Evolutionary conservation across 2,888 invertebrate species (phyloP).

Genomic region (Bombylius major): DNA sequence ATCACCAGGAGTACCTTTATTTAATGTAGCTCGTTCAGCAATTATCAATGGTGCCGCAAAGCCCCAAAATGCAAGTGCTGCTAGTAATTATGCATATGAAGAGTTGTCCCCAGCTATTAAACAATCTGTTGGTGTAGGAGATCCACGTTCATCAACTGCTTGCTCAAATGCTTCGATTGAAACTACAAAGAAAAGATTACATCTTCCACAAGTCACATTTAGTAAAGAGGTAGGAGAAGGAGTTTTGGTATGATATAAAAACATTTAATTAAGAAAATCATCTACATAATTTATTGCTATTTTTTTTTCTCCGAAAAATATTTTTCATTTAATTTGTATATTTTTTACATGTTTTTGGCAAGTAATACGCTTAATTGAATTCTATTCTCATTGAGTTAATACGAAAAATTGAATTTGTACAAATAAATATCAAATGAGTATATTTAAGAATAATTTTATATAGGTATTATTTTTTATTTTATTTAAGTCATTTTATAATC

Average conservation of each 20-base stretch:
- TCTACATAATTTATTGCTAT: not conserved
- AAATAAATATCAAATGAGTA: not conserved
- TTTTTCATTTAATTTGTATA: not conserved
- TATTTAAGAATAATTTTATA: not conserved
- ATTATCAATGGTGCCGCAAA: slow-evolving; percentile 21
- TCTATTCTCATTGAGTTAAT: not conserved
- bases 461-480: no score
- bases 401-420: not conserved
- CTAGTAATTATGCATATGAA: slow-evolving; percentile 20
- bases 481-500: no score
- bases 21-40: slow-evolving; percentile 15
- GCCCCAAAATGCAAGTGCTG: slow-evolving; percentile 15
- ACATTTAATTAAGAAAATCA: not conserved
- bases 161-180: slow-evolving; percentile 56
- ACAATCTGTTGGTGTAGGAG: slow-evolving; percentile 27
- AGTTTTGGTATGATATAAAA: slow-evolving; percentile 54
- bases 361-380: slow-evolving; percentile 3
- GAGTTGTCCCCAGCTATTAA: slow-evolving; percentile 19
- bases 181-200: slow-evolving; percentile 47
- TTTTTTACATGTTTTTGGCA: not conserved
- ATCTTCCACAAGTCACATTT: slow-evolving; percentile 72
- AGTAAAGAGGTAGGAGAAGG: slow-evolving; percentile 86
- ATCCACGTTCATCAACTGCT: slow-evolving; percentile 51
- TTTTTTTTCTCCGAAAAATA: not conserved
- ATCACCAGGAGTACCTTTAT: slow-evolving; percentile 2